Conservation (phyloP, 2,113 vertebrate species). For the Silurus asotus region DNA sequence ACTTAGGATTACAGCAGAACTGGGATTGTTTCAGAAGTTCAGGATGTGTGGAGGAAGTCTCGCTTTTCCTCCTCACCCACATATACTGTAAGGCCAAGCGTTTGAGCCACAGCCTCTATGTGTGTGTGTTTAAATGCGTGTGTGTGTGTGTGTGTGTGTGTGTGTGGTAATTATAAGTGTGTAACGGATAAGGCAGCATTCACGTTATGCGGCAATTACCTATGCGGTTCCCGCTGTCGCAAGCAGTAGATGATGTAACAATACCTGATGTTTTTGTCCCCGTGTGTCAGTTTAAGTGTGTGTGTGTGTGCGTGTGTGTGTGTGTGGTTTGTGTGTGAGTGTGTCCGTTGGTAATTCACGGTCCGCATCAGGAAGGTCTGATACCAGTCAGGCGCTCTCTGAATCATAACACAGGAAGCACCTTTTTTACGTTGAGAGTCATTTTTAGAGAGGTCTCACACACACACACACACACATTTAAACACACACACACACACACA, state of each 20-base stretch:
- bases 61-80: conserved; percentile 11
- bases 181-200: conserved; percentile 68
- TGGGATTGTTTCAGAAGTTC: conserved; percentile 10
- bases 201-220: conserved; percentile 61
- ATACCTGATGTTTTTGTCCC: conserved; percentile 76
- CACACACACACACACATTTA: conserved; percentile 20
- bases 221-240: conserved; percentile 62
- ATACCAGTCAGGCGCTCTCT: conserved; percentile 49
- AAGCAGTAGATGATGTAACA: conserved; percentile 75
- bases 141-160: conserved; percentile 34
- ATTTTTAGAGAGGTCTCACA: not conserved
- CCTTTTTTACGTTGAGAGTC: conserved; percentile 50
- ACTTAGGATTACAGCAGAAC: not conserved
- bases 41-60: conserved; percentile 23
- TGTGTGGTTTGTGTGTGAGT: conserved; percentile 18
- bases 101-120: not conserved
- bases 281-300: conserved; percentile 57
- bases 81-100: not conserved
- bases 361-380: conserved; percentile 72
- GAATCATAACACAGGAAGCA: conserved; percentile 52
- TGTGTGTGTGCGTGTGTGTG: conserved; percentile 32
- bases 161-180: conserved; percentile 17
- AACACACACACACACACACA: not conserved
- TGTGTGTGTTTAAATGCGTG: conserved; percentile 30
- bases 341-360: conserved; percentile 77